These are phyloP conservation scores for Pagrus major DNA, from an alignment of 2,113 vertebrate genomes.

Conservation along the genomic window DNA sequence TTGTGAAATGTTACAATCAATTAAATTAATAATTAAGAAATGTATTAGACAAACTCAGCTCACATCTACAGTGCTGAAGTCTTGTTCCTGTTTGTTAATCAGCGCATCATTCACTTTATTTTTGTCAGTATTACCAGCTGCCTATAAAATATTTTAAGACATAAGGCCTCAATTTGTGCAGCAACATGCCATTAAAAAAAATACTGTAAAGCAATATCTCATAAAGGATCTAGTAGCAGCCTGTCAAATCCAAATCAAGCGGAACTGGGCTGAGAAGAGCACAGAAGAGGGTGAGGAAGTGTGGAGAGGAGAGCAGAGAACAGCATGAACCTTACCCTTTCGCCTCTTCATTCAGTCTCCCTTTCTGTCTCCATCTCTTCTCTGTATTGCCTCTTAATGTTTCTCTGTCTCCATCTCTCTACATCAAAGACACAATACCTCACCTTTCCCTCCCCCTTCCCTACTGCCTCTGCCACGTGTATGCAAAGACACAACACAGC, in stretches of 20 bases:
- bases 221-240: background rate
- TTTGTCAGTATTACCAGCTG: background rate
- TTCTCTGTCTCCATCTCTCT: slow-evolving; percentile 16
- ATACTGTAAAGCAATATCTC: background rate
- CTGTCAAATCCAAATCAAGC: slow-evolving; percentile 1
- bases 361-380: slow-evolving; percentile 11
- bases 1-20: background rate
- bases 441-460: slow-evolving; percentile 11
- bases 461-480: background rate
- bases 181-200: background rate
- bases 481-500: background rate
- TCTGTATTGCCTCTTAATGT: slow-evolving; percentile 15
- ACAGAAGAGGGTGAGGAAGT: background rate
- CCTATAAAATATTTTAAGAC: background rate
- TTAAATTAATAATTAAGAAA: background rate
- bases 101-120: background rate
- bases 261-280: background rate
- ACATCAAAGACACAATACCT: slow-evolving; percentile 27
- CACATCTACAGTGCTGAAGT: background rate
- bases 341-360: slow-evolving; percentile 10
- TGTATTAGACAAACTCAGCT: background rate
- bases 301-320: background rate
- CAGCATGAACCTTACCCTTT: slow-evolving; percentile 25
- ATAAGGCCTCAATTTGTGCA: background rate
- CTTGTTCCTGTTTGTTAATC: background rate